These are phyloP conservation scores for Dendropsophus ebraccatus DNA, from an alignment of 2,113 vertebrate species.

Conservation along the genomic window DNA sequence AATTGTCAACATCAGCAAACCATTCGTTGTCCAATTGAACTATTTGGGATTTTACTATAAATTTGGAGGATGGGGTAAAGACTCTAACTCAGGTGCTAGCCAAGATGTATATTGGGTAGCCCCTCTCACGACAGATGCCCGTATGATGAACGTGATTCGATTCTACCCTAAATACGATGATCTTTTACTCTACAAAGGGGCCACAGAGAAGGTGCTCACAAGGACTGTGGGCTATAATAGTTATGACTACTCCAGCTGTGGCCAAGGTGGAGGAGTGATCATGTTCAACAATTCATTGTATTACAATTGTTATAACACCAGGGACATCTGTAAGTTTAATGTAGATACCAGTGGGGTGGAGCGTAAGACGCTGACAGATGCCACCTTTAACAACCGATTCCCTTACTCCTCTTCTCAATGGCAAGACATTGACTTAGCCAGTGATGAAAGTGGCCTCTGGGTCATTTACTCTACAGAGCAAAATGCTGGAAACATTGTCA, in stretches of 20 bases:
- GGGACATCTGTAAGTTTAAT: constrained; percentile 71
- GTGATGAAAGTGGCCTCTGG: constrained; percentile 93
- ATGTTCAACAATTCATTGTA: constrained; percentile 80
- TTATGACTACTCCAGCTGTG: constrained; percentile 56
- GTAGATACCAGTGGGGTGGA: constrained; percentile 65
- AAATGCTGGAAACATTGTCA: constrained; percentile 88
- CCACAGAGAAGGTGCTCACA: constrained; percentile 63
- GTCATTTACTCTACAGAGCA: constrained; percentile 91
- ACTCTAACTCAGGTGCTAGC: constrained; percentile 66
- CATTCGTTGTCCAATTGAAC: constrained; percentile 78
- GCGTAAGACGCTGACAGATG: constrained; percentile 69
- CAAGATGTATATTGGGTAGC: constrained; percentile 80
- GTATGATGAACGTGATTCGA: constrained; percentile 70
- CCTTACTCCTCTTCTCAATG: constrained; percentile 85
- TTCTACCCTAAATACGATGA: constrained; percentile 75
- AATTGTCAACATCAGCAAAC: constrained; percentile 77
- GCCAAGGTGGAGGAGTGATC: constrained; percentile 78
- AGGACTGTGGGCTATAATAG: constrained; percentile 6
- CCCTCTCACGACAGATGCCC: constrained; percentile 69
- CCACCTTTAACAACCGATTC: constrained; percentile 84
- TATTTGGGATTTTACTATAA: constrained; percentile 76
- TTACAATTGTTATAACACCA: constrained; percentile 69
- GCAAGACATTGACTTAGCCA: constrained; percentile 86
- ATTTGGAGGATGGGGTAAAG: constrained; percentile 85
- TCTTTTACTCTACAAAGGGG: constrained; percentile 71